Percentiles rank a stretch among this genome's conserved stretches.
Evolutionary conservation across 92 coral and sea anemone genomes (phyloP).

Genomic region (Heliopora coerulea): DNA sequence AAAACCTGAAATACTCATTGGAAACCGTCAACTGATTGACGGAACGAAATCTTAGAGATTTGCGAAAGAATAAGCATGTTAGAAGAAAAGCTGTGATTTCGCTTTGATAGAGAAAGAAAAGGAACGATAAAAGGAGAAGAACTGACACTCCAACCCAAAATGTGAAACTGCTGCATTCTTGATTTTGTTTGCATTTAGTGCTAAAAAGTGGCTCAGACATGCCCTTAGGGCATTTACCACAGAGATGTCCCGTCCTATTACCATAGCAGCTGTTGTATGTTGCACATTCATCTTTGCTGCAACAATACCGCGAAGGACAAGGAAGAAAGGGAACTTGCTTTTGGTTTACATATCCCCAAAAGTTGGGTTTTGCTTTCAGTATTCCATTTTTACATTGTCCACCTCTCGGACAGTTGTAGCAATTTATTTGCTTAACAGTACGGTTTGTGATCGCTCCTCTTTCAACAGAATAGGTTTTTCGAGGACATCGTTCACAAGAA

Average conservation of each 20-base stretch:
- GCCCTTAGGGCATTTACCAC: conserved; percentile 13
- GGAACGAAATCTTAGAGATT: too few species aligned
- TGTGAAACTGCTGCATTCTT: not conserved
- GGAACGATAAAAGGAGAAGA: not conserved
- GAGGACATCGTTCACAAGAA: conserved; percentile 20
- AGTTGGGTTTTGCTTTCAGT: conserved; percentile 15
- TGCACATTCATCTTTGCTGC: not conserved
- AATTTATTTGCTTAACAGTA: not conserved
- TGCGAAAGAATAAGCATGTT: not conserved
- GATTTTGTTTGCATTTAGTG: conserved; percentile 1
- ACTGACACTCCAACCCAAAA: not conserved
- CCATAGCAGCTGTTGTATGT: conserved; percentile 26
- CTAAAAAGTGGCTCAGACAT: conserved; percentile 31
- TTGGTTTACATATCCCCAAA: too few species aligned
- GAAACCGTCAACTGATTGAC: not conserved
- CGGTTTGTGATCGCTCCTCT: not conserved
- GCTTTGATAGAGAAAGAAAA: conserved; percentile 16
- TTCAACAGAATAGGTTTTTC: conserved; percentile 9
- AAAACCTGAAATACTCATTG: not conserved
- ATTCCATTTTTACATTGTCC: conserved; percentile 6
- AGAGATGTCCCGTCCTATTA: conserved; percentile 27
- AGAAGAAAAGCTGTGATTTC: not conserved
- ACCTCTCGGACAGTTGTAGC: conserved; percentile 1
- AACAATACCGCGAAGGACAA: conserved; percentile 33
- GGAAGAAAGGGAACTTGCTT: conserved; percentile 3